A percentile compares a stretch with the other conserved stretches of the same genome.
These are phyloP conservation scores for Drosophila borborema DNA, from an alignment of 2,888 invertebrate species.

Conservation along the genomic window DNA sequence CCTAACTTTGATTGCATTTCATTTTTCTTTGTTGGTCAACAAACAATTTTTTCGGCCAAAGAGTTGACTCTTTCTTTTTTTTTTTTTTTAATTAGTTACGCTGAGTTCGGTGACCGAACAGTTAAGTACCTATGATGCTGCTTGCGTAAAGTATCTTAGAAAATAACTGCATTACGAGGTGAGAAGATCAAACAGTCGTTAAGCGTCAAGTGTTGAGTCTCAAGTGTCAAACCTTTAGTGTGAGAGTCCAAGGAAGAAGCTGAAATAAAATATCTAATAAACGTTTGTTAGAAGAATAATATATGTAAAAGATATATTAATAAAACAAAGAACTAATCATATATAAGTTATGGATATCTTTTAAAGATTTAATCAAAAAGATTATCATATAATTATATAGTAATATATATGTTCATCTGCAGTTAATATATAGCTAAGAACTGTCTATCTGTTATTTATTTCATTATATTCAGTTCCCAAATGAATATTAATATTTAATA, in stretches of 20 bases:
- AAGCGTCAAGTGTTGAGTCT: slow-evolving; percentile 15
- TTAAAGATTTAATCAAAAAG: not conserved
- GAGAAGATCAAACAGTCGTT: slow-evolving; percentile 47
- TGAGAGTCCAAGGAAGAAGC: not conserved
- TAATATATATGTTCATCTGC: not conserved
- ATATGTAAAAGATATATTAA: not conserved
- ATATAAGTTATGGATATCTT: not conserved
- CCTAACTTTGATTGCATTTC: slow-evolving; percentile 75
- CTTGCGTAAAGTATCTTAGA: slow-evolving; percentile 27
- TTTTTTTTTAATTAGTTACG: slow-evolving; percentile 45
- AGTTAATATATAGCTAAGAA: not conserved
- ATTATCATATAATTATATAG: not conserved
- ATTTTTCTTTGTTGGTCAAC: slow-evolving; percentile 55
- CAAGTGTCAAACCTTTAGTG: not conserved
- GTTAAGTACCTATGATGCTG: slow-evolving; percentile 15
- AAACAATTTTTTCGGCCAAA: slow-evolving; percentile 38
- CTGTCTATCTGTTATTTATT: not conserved
- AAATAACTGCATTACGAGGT: slow-evolving; percentile 24
- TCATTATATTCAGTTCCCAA: not conserved
- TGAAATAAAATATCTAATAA: not conserved
- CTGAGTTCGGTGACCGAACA: slow-evolving; percentile 40
- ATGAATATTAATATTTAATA: slow-evolving; percentile 28
- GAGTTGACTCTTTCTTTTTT: slow-evolving; percentile 24
- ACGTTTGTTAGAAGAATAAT: not conserved
- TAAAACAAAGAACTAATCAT: not conserved